A percentile compares a stretch with the other conserved stretches of the same genome.
Conservation (phyloP, 2,888 invertebrate genomes). For the Drosophila cyrtoloma region DNA sequence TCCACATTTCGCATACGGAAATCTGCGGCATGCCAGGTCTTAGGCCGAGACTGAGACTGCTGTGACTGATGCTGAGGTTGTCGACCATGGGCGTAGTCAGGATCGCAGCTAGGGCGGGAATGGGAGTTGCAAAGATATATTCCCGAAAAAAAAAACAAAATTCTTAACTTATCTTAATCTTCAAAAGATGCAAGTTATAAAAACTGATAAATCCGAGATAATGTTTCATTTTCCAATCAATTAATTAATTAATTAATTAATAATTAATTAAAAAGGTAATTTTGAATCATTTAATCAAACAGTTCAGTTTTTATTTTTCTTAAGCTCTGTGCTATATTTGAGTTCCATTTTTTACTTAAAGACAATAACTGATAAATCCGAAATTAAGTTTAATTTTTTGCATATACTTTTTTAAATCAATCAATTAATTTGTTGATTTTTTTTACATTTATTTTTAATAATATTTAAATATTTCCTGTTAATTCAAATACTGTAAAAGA, state of each 20-base stretch:
- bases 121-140: neutral
- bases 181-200: too few relatives aligned
- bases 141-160: neutral
- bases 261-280: too few relatives aligned
- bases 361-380: neutral
- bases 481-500: neutral
- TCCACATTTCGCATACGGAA: constrained; percentile 81
- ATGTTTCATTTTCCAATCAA: neutral
- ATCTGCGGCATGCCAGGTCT: constrained; percentile 56
- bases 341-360: neutral
- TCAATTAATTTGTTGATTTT: neutral
- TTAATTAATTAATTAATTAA: neutral
- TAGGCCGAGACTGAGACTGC: constrained; percentile 30
- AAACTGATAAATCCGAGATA: neutral
- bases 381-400: neutral
- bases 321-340: too few relatives aligned
- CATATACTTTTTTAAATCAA: neutral
- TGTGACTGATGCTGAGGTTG: neutral
- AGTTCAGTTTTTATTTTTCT: neutral
- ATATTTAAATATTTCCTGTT: neutral
- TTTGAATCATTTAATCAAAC: neutral
- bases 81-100: neutral
- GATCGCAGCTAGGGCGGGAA: neutral
- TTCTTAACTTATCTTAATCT: neutral
- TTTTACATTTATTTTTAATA: neutral